Evolutionary conservation across 2,888 invertebrate species (phyloP).

Genomic region (Gasteruption jaculator): DNA sequence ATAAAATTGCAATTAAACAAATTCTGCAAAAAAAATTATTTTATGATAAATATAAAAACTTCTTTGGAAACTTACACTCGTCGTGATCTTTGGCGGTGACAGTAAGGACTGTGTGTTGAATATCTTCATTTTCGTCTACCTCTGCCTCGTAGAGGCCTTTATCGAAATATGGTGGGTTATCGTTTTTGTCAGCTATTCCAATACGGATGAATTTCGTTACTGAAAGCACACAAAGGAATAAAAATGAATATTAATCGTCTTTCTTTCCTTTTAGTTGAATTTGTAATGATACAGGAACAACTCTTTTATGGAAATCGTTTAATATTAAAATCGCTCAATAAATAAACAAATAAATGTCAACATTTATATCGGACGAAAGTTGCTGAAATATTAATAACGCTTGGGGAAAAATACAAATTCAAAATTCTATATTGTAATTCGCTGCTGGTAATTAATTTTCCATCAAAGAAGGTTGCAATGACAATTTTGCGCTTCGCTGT

Average conservation of each 20-base stretch:
- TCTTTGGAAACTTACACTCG: conserved; percentile 98
- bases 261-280: no score
- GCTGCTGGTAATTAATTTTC: no score
- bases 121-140: conserved; percentile 97
- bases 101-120: conserved; percentile 93
- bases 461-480: no score
- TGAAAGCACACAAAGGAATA: conserved; percentile 60
- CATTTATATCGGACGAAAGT: neutral
- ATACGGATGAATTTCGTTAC: conserved; percentile 98
- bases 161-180: conserved; percentile 98
- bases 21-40: conserved; percentile 8
- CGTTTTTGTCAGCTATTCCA: conserved; percentile 98
- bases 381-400: neutral
- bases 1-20: no score
- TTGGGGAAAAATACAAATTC: no score
- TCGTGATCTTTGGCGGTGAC: conserved; percentile 99
- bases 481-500: no score
- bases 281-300: no score
- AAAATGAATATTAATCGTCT: conserved; percentile 3
- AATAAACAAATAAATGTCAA: conserved; percentile 1
- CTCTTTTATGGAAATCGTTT: neutral
- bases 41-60: no score
- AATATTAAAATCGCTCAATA: conserved; percentile 1
- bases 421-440: no score
- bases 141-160: conserved; percentile 94